Percentiles rank a stretch among this genome's conserved stretches.
Conservation (phyloP, 2,113 vertebrate species). For the Melanostigma gelatinosum region DNA sequence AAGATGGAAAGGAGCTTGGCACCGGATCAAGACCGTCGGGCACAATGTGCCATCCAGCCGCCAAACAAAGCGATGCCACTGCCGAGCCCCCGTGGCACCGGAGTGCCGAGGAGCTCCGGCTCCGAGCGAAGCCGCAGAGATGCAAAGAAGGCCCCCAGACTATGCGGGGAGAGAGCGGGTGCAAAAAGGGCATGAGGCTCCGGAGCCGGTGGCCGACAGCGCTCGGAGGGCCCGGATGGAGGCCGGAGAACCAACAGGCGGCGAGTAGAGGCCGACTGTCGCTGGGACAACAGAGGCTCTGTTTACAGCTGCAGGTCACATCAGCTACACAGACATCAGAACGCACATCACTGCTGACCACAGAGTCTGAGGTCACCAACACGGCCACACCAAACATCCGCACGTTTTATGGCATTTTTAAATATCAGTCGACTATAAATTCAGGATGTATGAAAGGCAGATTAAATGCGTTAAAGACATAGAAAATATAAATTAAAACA, state of each 20-base stretch:
- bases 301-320: conserved; percentile 20
- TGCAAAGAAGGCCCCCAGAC: conserved; percentile 42
- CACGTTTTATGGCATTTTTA: neutral
- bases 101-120: conserved; percentile 20
- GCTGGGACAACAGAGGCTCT: conserved; percentile 55
- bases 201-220: neutral
- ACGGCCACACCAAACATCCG: neutral
- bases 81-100: conserved; percentile 52
- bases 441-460: neutral
- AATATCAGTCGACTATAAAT: neutral
- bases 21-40: conserved; percentile 72
- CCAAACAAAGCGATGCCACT: conserved; percentile 68
- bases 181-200: conserved; percentile 21
- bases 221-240: conserved; percentile 5
- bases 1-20: conserved; percentile 73
- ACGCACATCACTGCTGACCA: neutral
- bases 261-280: conserved; percentile 23
- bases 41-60: conserved; percentile 73
- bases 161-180: conserved; percentile 16
- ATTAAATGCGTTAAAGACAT: neutral
- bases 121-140: conserved; percentile 1
- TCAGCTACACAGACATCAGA: neutral
- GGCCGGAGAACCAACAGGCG: conserved; percentile 39
- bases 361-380: no score
- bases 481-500: neutral